phyloP scores from a whole-genome alignment of 2,797 vertebrate species.

The Sebastes ruberrimus region DNA sequence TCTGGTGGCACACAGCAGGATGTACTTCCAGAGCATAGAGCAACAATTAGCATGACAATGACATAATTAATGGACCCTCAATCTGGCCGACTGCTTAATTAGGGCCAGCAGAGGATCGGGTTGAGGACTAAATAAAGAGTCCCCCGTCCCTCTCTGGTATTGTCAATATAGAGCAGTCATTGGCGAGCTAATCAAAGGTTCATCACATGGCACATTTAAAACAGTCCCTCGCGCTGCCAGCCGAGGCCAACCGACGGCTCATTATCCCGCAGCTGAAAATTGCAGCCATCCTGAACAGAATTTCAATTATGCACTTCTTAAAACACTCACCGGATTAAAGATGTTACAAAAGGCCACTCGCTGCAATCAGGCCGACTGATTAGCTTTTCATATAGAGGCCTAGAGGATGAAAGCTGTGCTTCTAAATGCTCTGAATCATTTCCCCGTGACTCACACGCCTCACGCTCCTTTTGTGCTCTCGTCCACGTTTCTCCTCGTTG shows the following conservation, averaged over 20 bases:
- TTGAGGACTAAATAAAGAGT: slow-evolving; percentile 85
- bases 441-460: slow-evolving; percentile 46
- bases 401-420: slow-evolving; percentile 64
- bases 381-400: slow-evolving; percentile 75
- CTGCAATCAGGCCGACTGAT: slow-evolving; percentile 80
- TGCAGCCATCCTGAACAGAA: slow-evolving; percentile 85
- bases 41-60: slow-evolving; percentile 89
- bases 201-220: slow-evolving; percentile 88
- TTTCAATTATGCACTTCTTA: slow-evolving; percentile 89
- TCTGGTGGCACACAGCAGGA: slow-evolving; percentile 11
- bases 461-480: slow-evolving; percentile 46
- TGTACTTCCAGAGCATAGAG: slow-evolving; percentile 61
- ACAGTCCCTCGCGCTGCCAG: slow-evolving; percentile 75
- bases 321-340: slow-evolving; percentile 84
- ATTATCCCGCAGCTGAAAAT: slow-evolving; percentile 89
- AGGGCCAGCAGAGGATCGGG: slow-evolving; percentile 80
- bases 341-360: slow-evolving; percentile 81
- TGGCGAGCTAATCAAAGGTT: slow-evolving; percentile 89
- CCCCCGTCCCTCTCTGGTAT: slow-evolving; percentile 81
- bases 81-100: slow-evolving; percentile 94
- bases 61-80: slow-evolving; percentile 88
- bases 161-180: slow-evolving; percentile 84
- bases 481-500: slow-evolving; percentile 18
- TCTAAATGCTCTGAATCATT: slow-evolving; percentile 48
- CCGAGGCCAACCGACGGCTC: slow-evolving; percentile 87